phyloP scores from a whole-genome alignment of 1,140 invertebrate genomes.

The Brachionus koreanus region DNA sequence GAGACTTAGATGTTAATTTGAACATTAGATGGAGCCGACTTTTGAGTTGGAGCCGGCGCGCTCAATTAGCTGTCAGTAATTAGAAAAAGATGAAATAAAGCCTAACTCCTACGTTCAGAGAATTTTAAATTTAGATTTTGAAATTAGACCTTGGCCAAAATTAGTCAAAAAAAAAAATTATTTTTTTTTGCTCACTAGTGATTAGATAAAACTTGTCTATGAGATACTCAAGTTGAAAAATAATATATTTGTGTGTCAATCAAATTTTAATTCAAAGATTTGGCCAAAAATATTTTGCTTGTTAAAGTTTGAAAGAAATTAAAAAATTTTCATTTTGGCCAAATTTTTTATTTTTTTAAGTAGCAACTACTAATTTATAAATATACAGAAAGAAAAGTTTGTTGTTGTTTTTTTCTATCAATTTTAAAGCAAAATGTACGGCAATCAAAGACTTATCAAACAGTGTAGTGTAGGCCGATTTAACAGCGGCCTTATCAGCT shows the following conservation, averaged over 20 bases:
- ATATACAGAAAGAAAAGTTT: neutral
- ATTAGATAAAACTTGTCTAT: neutral
- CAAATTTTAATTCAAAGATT: neutral
- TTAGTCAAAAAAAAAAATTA: neutral
- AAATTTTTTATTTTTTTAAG: neutral
- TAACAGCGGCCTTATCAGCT: neutral
- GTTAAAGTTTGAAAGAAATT: neutral
- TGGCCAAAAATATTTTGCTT: neutral
- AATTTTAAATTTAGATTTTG: neutral
- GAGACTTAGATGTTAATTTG: neutral
- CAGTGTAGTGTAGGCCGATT: neutral
- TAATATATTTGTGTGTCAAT: neutral
- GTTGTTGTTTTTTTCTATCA: neutral
- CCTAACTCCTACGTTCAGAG: neutral
- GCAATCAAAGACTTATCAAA: neutral
- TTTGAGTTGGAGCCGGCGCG: neutral
- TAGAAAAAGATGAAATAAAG: neutral
- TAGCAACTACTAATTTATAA: neutral
- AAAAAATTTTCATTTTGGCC: too few relatives aligned
- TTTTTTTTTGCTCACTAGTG: neutral
- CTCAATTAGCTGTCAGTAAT: neutral
- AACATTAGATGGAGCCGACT: neutral
- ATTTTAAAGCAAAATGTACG: neutral
- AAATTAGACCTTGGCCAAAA: neutral
- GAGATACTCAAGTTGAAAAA: neutral